Evolutionary conservation across 2,113 vertebrate species (phyloP), one percentile per base, ranked within the genome.

Genomic region (Passer domesticus): DNA sequence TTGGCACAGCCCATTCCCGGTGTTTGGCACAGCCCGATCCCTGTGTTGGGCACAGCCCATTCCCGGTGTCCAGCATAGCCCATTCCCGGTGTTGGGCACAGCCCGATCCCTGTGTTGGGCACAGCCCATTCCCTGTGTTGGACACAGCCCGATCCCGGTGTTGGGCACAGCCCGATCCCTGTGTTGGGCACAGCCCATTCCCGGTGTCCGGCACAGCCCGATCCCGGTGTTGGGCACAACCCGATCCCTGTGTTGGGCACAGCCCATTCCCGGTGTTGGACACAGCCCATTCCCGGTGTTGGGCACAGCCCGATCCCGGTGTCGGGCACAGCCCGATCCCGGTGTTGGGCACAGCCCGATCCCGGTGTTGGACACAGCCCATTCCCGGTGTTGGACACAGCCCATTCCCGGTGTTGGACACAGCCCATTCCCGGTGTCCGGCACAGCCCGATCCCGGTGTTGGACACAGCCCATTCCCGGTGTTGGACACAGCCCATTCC

Each of bases 401-500:
- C 41, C 7, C 11, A 37, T 37, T 16, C 47, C 35, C 35, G 1
- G 19, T 22, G n/a, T 37, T 0, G 2, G 9, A 44, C 1, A 68
- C 13, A 30, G 13, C 50, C 10, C 27, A 52, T 0, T 21, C 46
- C 25, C 18, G 5, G 16, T 14, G 28, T 30, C 5, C 0, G 5
- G 44, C 2, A 50, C 14, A 27, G 24, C 19, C 11, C 10, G 25
- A 0, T 52, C 44, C 46, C 23, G 24, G 35, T 2, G 11, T 20
- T 1, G 1, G 6, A 33, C 6, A 27, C 43, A 46, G 66, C 23
- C 33, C 3, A 37, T 37, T 8, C 44, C 23, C 23, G 11, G 16
- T 19, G 44, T n/a, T 1, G 0, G 6, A 24, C 2, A 52, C 15
- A 31, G 68, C 33, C 3, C 20, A 11, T 1, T 10, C 46, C 24